phyloP scores from a whole-genome alignment of 2,797 vertebrate species.

The Podarcis lilfordi region DNA sequence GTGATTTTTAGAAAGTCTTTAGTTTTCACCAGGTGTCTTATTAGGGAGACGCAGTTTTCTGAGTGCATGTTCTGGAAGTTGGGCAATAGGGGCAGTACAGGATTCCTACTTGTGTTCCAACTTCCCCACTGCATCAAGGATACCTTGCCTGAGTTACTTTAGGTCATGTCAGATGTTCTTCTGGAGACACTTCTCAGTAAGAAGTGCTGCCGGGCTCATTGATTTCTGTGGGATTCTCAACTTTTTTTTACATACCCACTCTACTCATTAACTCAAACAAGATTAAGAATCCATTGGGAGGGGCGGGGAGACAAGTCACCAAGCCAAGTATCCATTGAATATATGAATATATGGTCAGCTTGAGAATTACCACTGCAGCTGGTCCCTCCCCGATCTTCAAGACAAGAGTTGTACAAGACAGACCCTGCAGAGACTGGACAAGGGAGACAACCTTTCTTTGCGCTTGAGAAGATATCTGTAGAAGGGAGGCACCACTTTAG shows the following conservation, averaged over 20 bases:
- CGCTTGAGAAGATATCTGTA: background rate
- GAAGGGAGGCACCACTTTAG: background rate
- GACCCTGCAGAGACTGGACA: background rate
- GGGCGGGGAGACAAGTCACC: background rate
- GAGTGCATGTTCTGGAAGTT: too few species aligned
- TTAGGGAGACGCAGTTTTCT: too few species aligned
- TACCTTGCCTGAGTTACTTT: too few species aligned
- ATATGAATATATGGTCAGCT: background rate
- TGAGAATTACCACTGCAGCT: background rate
- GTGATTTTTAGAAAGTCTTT: too few species aligned
- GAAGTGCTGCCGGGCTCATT: too few species aligned
- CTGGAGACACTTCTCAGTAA: too few species aligned
- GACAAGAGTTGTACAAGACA: background rate
- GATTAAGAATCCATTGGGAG: background rate
- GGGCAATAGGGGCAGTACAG: too few species aligned
- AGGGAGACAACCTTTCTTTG: background rate
- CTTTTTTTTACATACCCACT: background rate
- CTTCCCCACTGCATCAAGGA: too few species aligned
- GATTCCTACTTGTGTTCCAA: too few species aligned
- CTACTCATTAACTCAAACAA: background rate
- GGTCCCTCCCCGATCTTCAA: accelerated
- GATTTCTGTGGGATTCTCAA: background rate
- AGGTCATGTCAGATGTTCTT: too few species aligned
- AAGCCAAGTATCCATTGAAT: background rate
- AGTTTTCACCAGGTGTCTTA: too few species aligned